Evolutionary conservation across 2,888 invertebrate species (phyloP).

Genomic region (Pandemis corylana): DNA sequence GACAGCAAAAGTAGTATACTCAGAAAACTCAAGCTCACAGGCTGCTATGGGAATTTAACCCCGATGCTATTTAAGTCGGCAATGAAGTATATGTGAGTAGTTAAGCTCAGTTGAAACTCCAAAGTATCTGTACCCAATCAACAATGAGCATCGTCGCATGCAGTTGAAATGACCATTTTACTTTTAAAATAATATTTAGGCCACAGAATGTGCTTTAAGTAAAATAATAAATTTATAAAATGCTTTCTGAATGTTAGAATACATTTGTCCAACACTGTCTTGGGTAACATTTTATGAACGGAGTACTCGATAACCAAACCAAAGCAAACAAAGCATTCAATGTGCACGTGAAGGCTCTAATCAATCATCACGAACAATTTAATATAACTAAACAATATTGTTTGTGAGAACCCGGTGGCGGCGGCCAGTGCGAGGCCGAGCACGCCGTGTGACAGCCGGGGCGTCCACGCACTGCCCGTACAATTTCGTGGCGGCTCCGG

Average conservation of each 20-base stretch:
- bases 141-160: neutral
- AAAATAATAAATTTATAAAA: neutral
- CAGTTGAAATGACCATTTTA: neutral
- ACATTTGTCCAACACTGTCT: slow-evolving; percentile 24
- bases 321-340: slow-evolving; percentile 33
- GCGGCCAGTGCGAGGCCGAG: slow-evolving; percentile 54
- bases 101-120: neutral
- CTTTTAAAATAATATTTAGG: neutral
- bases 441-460: slow-evolving; percentile 53
- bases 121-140: neutral
- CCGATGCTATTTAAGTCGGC: neutral
- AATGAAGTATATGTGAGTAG: neutral
- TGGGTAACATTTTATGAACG: slow-evolving; percentile 16
- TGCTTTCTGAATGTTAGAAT: neutral
- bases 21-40: neutral
- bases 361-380: slow-evolving; percentile 47
- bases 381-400: slow-evolving; percentile 63
- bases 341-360: slow-evolving; percentile 25
- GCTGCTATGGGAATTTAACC: neutral
- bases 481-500: slow-evolving; percentile 76
- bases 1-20: no score
- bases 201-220: neutral
- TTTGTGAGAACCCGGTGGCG: slow-evolving; percentile 55
- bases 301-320: slow-evolving; percentile 17
- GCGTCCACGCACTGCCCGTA: slow-evolving; percentile 62